phyloP scores from a whole-genome alignment of 2,888 invertebrate species.

The Eulithis testata region DNA sequence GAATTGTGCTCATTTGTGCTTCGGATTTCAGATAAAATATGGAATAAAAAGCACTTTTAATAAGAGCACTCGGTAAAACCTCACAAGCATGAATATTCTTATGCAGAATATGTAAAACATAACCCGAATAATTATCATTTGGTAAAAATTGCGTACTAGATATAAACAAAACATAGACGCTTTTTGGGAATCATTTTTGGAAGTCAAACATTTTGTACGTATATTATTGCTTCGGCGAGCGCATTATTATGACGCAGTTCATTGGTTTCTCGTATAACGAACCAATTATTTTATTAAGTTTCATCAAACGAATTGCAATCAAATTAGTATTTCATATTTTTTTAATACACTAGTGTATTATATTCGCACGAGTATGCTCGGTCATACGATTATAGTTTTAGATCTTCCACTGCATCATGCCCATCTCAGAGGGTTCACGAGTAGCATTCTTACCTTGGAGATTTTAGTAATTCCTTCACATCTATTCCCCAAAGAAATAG shows the following conservation, averaged over 20 bases:
- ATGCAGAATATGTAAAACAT: conserved; percentile 15
- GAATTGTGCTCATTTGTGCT: conserved; percentile 47
- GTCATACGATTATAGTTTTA: too few species aligned
- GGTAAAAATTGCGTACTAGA: conserved; percentile 23
- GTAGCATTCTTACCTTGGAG: not conserved
- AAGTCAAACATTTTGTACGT: conserved; percentile 25
- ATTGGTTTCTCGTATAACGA: conserved; percentile 21
- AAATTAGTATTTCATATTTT: not conserved
- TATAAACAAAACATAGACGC: conserved; percentile 18
- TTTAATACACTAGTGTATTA: not conserved
- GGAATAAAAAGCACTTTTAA: conserved; percentile 25
- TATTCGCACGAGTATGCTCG: too few species aligned
- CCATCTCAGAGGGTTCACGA: not conserved
- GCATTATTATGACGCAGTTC: conserved; percentile 15
- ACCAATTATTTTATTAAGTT: conserved; percentile 15
- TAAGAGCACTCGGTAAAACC: conserved; percentile 22
- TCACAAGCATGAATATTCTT: conserved; percentile 18
- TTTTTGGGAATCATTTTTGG: conserved; percentile 32
- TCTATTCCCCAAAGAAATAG: conserved; percentile 28
- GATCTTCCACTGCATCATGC: too few species aligned
- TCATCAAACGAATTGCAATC: conserved; percentile 3
- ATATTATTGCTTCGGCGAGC: conserved; percentile 24
- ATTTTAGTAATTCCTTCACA: conserved; percentile 7
- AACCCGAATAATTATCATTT: conserved; percentile 22
- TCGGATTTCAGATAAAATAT: conserved; percentile 36